Conservation (phyloP, 2,888 invertebrate species). For the Podotricha telesiphe region DNA sequence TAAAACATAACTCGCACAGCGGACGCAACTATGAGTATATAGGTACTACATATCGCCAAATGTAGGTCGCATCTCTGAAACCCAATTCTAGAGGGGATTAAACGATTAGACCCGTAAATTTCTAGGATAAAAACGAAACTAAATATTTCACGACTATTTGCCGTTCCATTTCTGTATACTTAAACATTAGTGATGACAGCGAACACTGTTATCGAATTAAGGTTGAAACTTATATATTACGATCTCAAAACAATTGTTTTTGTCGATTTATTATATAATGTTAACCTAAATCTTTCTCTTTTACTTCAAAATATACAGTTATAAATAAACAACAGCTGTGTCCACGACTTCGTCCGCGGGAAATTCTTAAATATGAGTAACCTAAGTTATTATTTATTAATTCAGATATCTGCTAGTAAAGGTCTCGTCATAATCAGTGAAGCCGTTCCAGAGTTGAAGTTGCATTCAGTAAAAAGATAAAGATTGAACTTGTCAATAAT, state of each 20-base stretch:
- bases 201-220: conserved; percentile 34
- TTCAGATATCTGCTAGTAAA: too few species aligned
- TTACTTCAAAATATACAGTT: neutral
- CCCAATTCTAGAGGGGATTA: conserved; percentile 41
- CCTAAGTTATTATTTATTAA: too few species aligned
- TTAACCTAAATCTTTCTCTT: conserved; percentile 18
- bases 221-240: conserved; percentile 23
- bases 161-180: conserved; percentile 29
- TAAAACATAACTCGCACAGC: conserved; percentile 42
- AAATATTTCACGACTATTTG: conserved; percentile 23
- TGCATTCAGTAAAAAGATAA: too few species aligned
- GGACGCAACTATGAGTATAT: conserved; percentile 34
- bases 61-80: conserved; percentile 38
- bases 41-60: conserved; percentile 7
- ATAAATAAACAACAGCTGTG: too few species aligned
- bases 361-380: too few species aligned
- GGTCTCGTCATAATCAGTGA: too few species aligned
- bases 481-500: neutral
- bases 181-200: conserved; percentile 26
- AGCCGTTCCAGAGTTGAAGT: too few species aligned
- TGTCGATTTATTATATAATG: conserved; percentile 14
- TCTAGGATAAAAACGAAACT: conserved; percentile 37
- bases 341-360: too few species aligned
- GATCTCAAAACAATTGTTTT: conserved; percentile 18
- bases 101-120: conserved; percentile 43